A percentile compares a stretch with the other conserved stretches of the same genome.
Conservation (phyloP, 2,888 invertebrate genomes). For the Melieria picta region DNA sequence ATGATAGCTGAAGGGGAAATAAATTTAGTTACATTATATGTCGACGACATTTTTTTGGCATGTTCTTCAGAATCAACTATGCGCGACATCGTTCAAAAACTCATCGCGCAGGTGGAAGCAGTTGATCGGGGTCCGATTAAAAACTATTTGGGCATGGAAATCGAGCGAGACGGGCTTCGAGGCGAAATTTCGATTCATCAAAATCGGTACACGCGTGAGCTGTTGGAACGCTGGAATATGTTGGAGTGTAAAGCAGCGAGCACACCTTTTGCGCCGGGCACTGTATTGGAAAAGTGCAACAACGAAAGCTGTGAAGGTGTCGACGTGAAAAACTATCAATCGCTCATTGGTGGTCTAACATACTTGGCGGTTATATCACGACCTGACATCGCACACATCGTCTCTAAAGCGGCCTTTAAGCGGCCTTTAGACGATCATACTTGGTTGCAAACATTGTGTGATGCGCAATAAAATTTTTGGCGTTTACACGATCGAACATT, state of each 20-base stretch:
- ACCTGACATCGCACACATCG: slow-evolving; percentile 39
- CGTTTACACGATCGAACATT: too few species aligned
- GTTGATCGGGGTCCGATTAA: slow-evolving; percentile 13
- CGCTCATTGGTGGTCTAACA: slow-evolving; percentile 16
- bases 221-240: slow-evolving; percentile 10
- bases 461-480: too few species aligned
- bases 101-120: slow-evolving; percentile 15
- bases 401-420: too few species aligned
- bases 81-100: background rate
- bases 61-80: slow-evolving; percentile 9
- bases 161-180: slow-evolving; percentile 1
- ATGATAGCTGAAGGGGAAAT: too few species aligned
- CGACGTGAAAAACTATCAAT: slow-evolving; percentile 5
- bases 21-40: too few species aligned
- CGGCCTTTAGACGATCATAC: too few species aligned
- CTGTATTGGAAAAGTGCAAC: background rate
- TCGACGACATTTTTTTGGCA: slow-evolving; percentile 2
- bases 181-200: slow-evolving; percentile 5
- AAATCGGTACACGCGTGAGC: background rate
- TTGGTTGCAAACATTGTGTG: too few species aligned
- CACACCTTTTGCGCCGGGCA: background rate
- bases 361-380: slow-evolving; percentile 18
- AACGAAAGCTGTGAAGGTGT: background rate
- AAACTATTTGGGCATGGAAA: slow-evolving; percentile 17
- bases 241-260: slow-evolving; percentile 4